Evolutionary conservation across 2,888 invertebrate species (phyloP).

Genomic region (Pasiphila rectangulata): DNA sequence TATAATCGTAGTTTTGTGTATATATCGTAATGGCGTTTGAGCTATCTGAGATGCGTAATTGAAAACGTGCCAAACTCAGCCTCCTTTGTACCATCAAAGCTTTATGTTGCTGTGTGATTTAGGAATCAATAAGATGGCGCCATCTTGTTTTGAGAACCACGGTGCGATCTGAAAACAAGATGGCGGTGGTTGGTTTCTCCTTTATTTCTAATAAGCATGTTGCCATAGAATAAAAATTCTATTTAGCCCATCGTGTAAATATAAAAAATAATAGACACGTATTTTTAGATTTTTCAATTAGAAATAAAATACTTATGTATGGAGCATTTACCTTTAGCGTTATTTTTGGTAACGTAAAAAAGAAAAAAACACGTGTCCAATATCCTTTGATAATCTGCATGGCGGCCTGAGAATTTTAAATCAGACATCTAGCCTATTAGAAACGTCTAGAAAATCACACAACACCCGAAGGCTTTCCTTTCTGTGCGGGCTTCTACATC

Average conservation of each 20-base stretch:
- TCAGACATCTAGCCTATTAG: neutral
- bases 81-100: slow-evolving; percentile 58
- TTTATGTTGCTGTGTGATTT: slow-evolving; percentile 38
- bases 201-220: too few species aligned
- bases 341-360: too few species aligned
- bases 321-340: too few species aligned
- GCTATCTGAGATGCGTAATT: slow-evolving; percentile 23
- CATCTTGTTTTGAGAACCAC: slow-evolving; percentile 23
- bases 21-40: slow-evolving; percentile 1
- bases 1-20: too few species aligned
- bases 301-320: too few species aligned
- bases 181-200: slow-evolving; percentile 13
- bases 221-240: too few species aligned
- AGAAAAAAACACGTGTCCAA: too few species aligned
- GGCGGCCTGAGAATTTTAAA: neutral
- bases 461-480: slow-evolving; percentile 47
- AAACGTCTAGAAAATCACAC: slow-evolving; percentile 34
- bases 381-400: too few species aligned
- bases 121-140: slow-evolving; percentile 13
- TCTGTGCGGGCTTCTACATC: slow-evolving; percentile 54
- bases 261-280: too few species aligned
- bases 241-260: too few species aligned
- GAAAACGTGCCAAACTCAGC: slow-evolving; percentile 37
- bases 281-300: too few species aligned
- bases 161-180: too few species aligned